These are phyloP conservation scores for Etheostoma nigrum DNA, from an alignment of 2,797 vertebrate genomes.

Conservation along the genomic window DNA sequence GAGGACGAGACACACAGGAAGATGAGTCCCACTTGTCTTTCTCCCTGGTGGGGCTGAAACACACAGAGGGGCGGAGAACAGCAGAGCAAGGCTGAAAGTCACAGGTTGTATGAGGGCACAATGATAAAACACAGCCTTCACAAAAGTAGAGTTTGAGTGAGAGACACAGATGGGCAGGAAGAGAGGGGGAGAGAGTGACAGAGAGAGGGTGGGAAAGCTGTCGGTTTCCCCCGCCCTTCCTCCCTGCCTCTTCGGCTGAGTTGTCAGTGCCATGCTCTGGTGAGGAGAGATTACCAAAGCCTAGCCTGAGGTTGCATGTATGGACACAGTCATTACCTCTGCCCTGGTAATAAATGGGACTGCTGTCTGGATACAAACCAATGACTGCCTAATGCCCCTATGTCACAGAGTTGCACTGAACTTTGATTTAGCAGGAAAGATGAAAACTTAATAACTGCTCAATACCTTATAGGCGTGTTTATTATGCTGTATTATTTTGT, in stretches of 20 bases:
- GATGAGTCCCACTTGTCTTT: constrained; percentile 46
- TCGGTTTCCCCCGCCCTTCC: constrained; percentile 50
- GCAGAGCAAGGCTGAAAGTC: constrained; percentile 54
- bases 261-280: constrained; percentile 75
- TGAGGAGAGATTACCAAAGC: constrained; percentile 81
- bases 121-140: constrained; percentile 59
- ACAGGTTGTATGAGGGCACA: constrained; percentile 70
- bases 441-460: constrained; percentile 66
- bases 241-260: constrained; percentile 60
- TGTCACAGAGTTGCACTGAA: constrained; percentile 18
- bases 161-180: constrained; percentile 78
- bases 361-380: constrained; percentile 54
- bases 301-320: constrained; percentile 78
- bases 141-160: constrained; percentile 64
- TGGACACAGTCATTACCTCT: constrained; percentile 80
- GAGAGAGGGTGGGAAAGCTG: constrained; percentile 72
- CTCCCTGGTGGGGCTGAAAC: constrained; percentile 24
- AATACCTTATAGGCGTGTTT: constrained; percentile 69
- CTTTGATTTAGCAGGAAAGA: constrained; percentile 66
- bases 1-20: constrained; percentile 31
- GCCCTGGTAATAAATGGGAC: constrained; percentile 71
- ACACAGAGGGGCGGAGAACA: constrained; percentile 46
- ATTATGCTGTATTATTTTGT: constrained; percentile 63
- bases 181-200: constrained; percentile 66
- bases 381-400: constrained; percentile 29